Conservation (phyloP, 1,140 invertebrate genomes). For the Bombus vancouverensis region DNA sequence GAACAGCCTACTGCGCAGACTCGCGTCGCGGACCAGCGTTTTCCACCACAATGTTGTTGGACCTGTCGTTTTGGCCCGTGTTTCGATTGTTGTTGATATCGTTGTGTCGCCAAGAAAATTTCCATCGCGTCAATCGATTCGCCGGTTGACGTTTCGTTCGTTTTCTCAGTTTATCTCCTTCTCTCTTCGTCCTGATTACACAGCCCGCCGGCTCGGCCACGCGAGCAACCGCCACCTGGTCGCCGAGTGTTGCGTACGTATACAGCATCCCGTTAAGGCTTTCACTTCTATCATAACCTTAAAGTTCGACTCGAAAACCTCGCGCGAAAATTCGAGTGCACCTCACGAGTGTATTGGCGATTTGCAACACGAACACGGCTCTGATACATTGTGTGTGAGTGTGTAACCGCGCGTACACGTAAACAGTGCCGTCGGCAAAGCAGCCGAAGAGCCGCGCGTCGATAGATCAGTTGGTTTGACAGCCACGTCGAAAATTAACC, state of each 20-base stretch:
- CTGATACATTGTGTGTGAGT: neutral
- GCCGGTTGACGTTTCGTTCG: neutral
- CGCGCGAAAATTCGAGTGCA: neutral
- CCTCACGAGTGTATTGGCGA: neutral
- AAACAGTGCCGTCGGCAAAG: neutral
- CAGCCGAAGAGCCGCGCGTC: neutral
- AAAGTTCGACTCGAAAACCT: neutral
- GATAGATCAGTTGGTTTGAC: conserved; percentile 11
- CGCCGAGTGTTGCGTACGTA: neutral
- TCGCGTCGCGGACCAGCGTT: conserved; percentile 55
- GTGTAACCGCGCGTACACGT: neutral
- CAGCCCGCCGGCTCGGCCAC: neutral
- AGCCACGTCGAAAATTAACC: conserved; percentile 5
- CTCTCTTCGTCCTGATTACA: neutral
- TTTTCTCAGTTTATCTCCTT: too few species aligned
- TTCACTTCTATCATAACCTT: conserved; percentile 27
- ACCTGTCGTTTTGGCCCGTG: conserved; percentile 64
- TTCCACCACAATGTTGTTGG: conserved; percentile 67
- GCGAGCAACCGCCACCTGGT: conserved; percentile 10
- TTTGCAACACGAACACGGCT: neutral
- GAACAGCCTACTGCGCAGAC: conserved; percentile 62
- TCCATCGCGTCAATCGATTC: conserved; percentile 25
- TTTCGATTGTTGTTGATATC: conserved; percentile 63
- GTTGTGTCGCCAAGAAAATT: conserved; percentile 20
- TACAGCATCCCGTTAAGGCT: conserved; percentile 4